phyloP scores from a whole-genome alignment of 2,113 vertebrate genomes.

The Microtus ochrogaster region DNA sequence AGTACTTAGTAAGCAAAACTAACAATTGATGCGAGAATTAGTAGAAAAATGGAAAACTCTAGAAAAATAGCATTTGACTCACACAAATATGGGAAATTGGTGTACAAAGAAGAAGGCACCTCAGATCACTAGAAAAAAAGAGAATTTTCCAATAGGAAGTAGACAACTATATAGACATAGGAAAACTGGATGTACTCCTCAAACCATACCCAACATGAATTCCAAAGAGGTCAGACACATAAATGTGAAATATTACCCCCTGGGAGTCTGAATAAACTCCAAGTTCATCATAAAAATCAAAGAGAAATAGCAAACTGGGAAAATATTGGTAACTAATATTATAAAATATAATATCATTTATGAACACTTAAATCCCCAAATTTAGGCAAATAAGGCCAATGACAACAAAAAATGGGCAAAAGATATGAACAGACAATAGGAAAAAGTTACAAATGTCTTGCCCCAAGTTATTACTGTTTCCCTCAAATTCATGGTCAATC shows the following conservation, averaged over 20 bases:
- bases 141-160: slow-evolving; percentile 40
- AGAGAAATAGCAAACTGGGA: neutral
- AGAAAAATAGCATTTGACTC: neutral
- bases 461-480: neutral
- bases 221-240: neutral
- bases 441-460: neutral
- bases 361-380: neutral
- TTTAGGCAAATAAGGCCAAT: neutral
- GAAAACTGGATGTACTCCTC: neutral
- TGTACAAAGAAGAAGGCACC: neutral
- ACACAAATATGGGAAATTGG: neutral
- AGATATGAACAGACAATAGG: neutral
- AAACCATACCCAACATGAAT: neutral
- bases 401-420: neutral
- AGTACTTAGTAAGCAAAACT: neutral
- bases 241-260: neutral
- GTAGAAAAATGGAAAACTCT: neutral
- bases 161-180: neutral
- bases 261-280: neutral
- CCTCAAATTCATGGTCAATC: neutral
- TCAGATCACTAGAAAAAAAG: slow-evolving; percentile 1
- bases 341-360: neutral
- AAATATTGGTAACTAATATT: neutral
- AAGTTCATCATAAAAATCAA: neutral
- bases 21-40: neutral